Evolutionary conservation across 2,797 vertebrate species (phyloP).

Genomic region (Monodelphis domestica): DNA sequence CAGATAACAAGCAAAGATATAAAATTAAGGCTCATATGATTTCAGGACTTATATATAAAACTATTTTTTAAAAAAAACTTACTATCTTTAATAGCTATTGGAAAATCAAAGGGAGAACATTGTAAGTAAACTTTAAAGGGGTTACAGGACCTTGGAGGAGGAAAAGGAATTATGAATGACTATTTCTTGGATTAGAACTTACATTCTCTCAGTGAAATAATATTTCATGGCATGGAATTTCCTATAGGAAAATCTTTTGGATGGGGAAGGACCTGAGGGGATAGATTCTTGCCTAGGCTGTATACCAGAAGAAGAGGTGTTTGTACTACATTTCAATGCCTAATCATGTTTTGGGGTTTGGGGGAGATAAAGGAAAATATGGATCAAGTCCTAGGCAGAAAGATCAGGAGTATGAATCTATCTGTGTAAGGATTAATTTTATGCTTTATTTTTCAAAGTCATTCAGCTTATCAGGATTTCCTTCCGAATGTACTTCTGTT

Average conservation of each 20-base stretch:
- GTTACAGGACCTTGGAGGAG: no score
- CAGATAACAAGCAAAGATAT: background rate
- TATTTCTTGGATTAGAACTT: no score
- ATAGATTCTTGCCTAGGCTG: background rate
- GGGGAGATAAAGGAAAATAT: background rate
- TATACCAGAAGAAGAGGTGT: background rate
- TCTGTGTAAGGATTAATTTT: background rate
- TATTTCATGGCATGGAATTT: no score
- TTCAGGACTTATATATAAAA: background rate
- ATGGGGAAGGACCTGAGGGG: no score
- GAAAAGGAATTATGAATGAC: no score
- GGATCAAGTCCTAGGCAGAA: background rate
- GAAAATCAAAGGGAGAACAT: no score
- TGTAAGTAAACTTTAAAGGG: no score
- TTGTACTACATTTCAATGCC: no score
- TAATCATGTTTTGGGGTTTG: background rate
- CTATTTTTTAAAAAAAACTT: no score
- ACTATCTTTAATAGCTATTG: no score
- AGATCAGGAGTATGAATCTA: background rate
- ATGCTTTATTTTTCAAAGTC: background rate
- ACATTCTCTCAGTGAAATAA: no score
- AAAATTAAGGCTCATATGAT: background rate
- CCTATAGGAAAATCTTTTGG: no score
- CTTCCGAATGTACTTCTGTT: background rate
- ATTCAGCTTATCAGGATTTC: background rate